A percentile compares a stretch with the other conserved stretches of the same genome.
Evolutionary conservation across 2,113 vertebrate species (phyloP).

Genomic region (Aspidoscelis tigris): DNA sequence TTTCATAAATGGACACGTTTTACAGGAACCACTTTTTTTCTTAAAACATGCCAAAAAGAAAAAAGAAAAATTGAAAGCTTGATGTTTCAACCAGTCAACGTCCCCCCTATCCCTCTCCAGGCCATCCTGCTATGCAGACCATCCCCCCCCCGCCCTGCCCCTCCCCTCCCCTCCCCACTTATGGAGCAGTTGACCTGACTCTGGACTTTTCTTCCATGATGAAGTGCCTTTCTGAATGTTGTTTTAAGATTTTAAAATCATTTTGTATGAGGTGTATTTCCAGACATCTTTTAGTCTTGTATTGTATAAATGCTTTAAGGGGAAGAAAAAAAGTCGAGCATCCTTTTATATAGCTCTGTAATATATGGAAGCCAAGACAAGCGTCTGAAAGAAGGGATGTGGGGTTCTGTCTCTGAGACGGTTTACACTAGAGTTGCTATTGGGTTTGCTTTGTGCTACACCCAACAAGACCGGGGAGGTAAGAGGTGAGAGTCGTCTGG

Average conservation of each 20-base stretch:
- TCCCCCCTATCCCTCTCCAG: slow-evolving; percentile 62
- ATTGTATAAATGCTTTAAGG: slow-evolving; percentile 81
- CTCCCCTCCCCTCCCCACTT: slow-evolving; percentile 57
- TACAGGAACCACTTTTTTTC: slow-evolving; percentile 78
- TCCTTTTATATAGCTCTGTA: slow-evolving; percentile 83
- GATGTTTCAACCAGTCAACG: slow-evolving; percentile 75
- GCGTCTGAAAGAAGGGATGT: slow-evolving; percentile 55
- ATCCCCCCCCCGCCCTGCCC: slow-evolving; percentile 65
- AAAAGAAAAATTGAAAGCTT: slow-evolving; percentile 64
- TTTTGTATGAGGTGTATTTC: slow-evolving; percentile 90
- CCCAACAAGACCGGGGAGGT: slow-evolving; percentile 41
- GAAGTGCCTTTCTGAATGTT: slow-evolving; percentile 98
- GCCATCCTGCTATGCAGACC: slow-evolving; percentile 80
- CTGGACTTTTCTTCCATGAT: slow-evolving; percentile 89
- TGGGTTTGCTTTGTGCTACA: slow-evolving; percentile 28
- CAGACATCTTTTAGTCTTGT: slow-evolving; percentile 88
- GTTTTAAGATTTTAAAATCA: slow-evolving; percentile 82
- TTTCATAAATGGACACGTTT: slow-evolving; percentile 81
- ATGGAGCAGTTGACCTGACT: slow-evolving; percentile 86
- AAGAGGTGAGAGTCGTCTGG: slow-evolving; percentile 40
- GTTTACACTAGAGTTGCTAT: slow-evolving; percentile 47
- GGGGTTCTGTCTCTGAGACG: slow-evolving; percentile 73
- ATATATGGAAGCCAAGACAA: slow-evolving; percentile 66
- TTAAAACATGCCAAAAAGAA: slow-evolving; percentile 82
- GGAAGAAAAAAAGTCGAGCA: slow-evolving; percentile 63